Evolutionary conservation across 2,113 vertebrate species (phyloP).

Genomic region (Sinocyclocheilus rhinocerous): DNA sequence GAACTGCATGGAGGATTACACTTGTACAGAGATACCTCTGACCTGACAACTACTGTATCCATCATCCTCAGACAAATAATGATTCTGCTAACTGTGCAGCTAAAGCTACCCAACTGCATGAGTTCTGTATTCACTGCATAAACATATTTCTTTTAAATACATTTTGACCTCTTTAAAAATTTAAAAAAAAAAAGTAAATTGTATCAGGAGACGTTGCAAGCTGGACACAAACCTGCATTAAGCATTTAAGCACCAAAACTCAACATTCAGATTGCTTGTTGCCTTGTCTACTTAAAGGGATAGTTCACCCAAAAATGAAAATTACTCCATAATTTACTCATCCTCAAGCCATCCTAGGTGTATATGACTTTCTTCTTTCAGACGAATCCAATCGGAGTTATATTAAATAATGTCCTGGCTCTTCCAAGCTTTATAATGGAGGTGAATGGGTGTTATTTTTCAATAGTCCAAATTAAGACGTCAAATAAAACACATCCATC

Average conservation of each 20-base stretch:
- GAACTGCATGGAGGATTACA: conserved; percentile 61
- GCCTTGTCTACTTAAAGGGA: too few relatives aligned
- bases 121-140: background rate
- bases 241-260: background rate
- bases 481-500: too few relatives aligned
- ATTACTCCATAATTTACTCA: too few relatives aligned
- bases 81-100: background rate
- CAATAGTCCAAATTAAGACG: too few relatives aligned
- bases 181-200: background rate
- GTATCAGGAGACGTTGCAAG: background rate
- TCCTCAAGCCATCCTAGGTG: too few relatives aligned
- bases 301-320: too few relatives aligned
- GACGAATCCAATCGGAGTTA: too few relatives aligned
- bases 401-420: too few relatives aligned
- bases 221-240: background rate
- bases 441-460: too few relatives aligned
- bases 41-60: conserved; percentile 27
- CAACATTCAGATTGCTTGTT: background rate
- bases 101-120: background rate
- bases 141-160: background rate
- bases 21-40: conserved; percentile 33
- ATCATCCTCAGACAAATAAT: conserved; percentile 2
- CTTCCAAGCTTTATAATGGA: too few relatives aligned
- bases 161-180: background rate
- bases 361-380: too few relatives aligned